Conservation (phyloP, 2,113 vertebrate genomes). For the Gorsachius goisagi region DNA sequence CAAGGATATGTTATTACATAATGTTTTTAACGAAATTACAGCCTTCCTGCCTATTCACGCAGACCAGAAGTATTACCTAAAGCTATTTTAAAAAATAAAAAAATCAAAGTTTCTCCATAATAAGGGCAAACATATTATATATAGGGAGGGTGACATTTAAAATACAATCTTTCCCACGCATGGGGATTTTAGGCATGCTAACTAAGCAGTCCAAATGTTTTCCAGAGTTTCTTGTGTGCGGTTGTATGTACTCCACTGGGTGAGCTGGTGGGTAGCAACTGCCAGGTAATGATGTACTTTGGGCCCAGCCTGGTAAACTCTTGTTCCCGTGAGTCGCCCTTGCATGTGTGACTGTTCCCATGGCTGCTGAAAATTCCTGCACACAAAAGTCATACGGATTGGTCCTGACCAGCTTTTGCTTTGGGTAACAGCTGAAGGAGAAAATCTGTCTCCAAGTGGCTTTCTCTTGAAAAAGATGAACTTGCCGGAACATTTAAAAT, state of each 20-base stretch:
- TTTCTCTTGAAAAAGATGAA: conserved; percentile 11
- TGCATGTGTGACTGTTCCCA: background rate
- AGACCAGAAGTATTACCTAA: background rate
- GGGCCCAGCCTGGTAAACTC: background rate
- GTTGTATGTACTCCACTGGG: background rate
- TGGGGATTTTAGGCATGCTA: background rate
- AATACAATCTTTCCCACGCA: background rate
- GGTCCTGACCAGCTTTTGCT: background rate
- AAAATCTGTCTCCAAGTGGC: background rate
- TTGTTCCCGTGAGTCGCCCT: background rate
- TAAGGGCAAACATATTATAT: background rate
- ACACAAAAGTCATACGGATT: background rate
- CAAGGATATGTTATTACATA: background rate
- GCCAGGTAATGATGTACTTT: background rate
- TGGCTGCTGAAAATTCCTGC: background rate
- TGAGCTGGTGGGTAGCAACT: background rate
- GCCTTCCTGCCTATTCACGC: background rate
- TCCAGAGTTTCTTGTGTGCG: background rate
- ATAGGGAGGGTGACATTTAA: background rate
- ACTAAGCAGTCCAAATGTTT: background rate
- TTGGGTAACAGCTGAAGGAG: background rate
- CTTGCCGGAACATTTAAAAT: conserved; percentile 3
- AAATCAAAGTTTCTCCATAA: background rate
- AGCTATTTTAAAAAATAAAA: background rate
- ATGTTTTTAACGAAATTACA: conserved; percentile 24